phyloP scores from a whole-genome alignment of 2,113 vertebrate species.

The Prionailurus viverrinus region DNA sequence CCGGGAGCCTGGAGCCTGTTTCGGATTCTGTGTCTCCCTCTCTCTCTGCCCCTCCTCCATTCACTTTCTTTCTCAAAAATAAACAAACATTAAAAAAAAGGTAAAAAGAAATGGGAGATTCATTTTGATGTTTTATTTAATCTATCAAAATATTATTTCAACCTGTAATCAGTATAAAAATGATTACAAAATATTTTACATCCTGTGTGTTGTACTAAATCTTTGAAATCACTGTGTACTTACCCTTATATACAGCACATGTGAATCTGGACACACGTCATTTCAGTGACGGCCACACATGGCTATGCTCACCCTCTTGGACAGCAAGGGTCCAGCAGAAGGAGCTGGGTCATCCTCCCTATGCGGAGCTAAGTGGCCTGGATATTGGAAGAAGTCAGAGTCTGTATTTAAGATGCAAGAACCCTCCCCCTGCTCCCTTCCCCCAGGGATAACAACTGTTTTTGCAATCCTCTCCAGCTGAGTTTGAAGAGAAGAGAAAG shows the following conservation, averaged over 20 bases:
- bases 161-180: not conserved
- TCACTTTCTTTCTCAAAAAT: too few relatives aligned
- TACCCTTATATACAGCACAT: not conserved
- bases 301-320: too few relatives aligned
- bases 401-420: not conserved
- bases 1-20: too few relatives aligned
- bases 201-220: not conserved
- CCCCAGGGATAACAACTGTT: not conserved
- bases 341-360: too few relatives aligned
- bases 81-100: not conserved
- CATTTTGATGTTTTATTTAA: constrained; percentile 26
- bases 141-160: not conserved
- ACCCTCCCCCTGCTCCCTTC: not conserved
- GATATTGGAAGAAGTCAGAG: not conserved
- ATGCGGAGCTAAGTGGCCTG: not conserved
- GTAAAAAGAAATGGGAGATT: not conserved
- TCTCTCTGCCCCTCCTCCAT: too few relatives aligned
- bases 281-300: too few relatives aligned
- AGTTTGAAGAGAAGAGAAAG: not conserved
- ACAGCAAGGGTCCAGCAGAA: not conserved
- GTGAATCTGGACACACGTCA: not conserved
- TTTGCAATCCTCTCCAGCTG: not conserved
- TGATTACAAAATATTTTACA: not conserved
- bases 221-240: not conserved
- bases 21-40: too few relatives aligned